Base-by-base conservation (phyloP, 1,140 invertebrate genomes). In the Scaptodrosophila lebanonensis region DNA sequence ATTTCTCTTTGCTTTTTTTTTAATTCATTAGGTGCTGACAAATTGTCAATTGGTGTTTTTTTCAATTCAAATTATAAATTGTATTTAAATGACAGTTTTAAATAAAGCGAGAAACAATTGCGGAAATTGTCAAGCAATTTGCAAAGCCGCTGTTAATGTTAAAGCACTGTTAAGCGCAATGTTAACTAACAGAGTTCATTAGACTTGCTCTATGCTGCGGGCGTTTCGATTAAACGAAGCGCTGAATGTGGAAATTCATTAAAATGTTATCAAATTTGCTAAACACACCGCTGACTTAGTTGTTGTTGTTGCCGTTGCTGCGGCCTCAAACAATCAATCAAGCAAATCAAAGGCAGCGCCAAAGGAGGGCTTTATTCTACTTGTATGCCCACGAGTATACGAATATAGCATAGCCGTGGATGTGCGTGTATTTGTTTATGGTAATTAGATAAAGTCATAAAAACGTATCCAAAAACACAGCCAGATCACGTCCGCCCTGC, bases 391-490 rank as follows among this genome's bases (percentile, higher is more conserved):
- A n/a, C n/a, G n/a, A n/a, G n/a, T n/a, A n/a, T n/a, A n/a, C n/a
- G n/a, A n/a, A n/a, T n/a, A n/a, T n/a, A n/a, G n/a, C n/a, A n/a
- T n/a, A 25, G 22, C 8, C 8, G 22, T 3, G 22, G 22, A 25
- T 25, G 8, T 25, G 22, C 22, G 22, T 25, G 22, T 25, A 25
- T 49, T 33, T 52, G 50, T 65, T 66, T 72, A 77, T 72, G 75
- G 52, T 79, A 79, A 79, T 79, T 73, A 66, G 75, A 40, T 42
- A 13, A 33, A 12, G 50, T 35, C 36, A 48, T 59, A 60, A 64
- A 65, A 77, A 77, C 36, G 39, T 38, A 60, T 25, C 32, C 63
- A 51, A 79, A 68, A 66, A 59, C 61, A 68, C 60, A 51, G 45
- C 39, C 27, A 20, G 20, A 42, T 29, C 8, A 29, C 13, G 20